Conservation (phyloP, 2,797 vertebrate species). For the Mionectes olivaceus region DNA sequence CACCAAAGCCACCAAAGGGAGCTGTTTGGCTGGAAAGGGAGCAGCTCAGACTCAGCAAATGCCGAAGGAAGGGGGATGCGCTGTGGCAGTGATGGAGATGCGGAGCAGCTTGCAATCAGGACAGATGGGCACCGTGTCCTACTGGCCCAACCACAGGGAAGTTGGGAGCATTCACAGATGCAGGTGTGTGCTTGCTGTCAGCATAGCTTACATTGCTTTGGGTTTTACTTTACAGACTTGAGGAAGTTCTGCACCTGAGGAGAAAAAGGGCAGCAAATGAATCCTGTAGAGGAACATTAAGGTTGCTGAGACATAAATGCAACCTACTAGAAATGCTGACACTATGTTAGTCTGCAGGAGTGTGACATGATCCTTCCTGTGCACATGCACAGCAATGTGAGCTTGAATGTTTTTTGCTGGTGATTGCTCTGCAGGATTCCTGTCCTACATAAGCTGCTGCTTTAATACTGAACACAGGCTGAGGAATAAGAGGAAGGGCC, state of each 20-base stretch:
- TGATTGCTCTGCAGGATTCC: not conserved
- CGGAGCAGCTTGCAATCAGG: accelerated
- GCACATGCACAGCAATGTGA: not conserved
- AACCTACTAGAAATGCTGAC: not conserved
- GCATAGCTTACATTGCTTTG: not conserved
- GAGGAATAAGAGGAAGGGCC: not conserved
- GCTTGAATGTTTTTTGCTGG: not conserved
- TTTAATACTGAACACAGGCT: not conserved
- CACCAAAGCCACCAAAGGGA: not conserved
- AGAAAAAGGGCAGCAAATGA: not conserved
- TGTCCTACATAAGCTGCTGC: not conserved
- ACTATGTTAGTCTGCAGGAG: not conserved
- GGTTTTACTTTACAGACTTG: not conserved
- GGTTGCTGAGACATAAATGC: accelerated
- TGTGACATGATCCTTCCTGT: not conserved
- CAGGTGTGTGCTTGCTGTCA: not conserved
- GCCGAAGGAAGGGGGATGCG: not conserved
- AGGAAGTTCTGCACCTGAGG: not conserved
- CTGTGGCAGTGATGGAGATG: not conserved
- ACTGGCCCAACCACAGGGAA: not conserved
- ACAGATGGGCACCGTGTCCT: accelerated
- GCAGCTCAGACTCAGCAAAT: not conserved
- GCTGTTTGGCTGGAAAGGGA: not conserved
- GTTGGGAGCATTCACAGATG: accelerated
- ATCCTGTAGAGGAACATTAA: not conserved